phyloP scores from a whole-genome alignment of 1,140 invertebrate genomes.

The Drosophila tropicalis region DNA sequence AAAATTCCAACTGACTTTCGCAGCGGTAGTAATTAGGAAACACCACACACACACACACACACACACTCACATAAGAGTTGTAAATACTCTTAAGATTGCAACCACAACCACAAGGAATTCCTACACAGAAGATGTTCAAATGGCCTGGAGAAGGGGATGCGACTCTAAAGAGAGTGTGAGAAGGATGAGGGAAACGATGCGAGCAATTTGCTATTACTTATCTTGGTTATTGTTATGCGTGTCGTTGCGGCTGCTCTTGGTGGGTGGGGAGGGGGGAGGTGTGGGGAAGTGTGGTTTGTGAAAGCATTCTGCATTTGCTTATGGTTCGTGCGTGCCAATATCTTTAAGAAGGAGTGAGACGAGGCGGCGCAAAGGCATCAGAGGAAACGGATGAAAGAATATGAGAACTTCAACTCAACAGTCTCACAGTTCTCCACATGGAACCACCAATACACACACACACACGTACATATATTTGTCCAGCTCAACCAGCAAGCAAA shows the following conservation, averaged over 20 bases:
- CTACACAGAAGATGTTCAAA: neutral
- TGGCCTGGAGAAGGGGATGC: no score
- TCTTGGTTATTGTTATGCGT: constrained; percentile 65
- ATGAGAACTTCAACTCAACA: constrained; percentile 8
- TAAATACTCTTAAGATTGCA: constrained; percentile 64
- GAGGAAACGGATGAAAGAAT: neutral
- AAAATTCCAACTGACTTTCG: constrained; percentile 33
- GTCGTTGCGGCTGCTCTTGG: constrained; percentile 16
- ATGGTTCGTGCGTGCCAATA: constrained; percentile 65
- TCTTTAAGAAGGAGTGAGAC: constrained; percentile 17
- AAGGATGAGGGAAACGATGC: constrained; percentile 37
- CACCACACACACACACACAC: constrained; percentile 31
- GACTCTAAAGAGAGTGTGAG: neutral
- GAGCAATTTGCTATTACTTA: constrained; percentile 75
- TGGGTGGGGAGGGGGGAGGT: neutral
- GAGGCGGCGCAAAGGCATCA: neutral
- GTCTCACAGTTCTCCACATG: constrained; percentile 34
- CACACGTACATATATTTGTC: constrained; percentile 10
- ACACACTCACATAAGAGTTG: constrained; percentile 17
- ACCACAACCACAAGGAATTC: constrained; percentile 11
- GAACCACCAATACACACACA: constrained; percentile 3
- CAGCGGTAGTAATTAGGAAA: constrained; percentile 65
- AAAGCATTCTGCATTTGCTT: constrained; percentile 61
- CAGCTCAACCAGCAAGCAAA: no score
- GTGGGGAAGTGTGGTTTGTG: constrained; percentile 13